These are phyloP conservation scores for Fregetta grallaria DNA, from an alignment of 2,113 vertebrate genomes.

Conservation along the genomic window DNA sequence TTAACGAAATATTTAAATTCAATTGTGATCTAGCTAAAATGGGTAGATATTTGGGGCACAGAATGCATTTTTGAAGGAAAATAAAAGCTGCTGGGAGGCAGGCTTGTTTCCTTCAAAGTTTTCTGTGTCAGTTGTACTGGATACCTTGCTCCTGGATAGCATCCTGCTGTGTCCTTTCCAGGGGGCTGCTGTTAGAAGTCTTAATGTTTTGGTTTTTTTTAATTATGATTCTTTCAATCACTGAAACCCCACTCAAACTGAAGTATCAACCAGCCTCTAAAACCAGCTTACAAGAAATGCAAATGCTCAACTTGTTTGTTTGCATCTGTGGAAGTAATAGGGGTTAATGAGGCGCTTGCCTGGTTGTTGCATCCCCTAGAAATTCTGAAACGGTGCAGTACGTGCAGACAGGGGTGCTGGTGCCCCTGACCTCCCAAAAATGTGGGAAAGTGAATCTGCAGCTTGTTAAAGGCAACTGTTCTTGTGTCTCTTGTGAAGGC, in stretches of 20 bases:
- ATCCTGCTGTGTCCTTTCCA: neutral
- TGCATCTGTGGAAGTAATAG: neutral
- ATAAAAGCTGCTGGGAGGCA: neutral
- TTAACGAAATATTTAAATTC: neutral
- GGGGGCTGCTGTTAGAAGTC: neutral
- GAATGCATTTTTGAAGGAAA: neutral
- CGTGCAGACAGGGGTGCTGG: no score
- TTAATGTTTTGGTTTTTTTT: neutral
- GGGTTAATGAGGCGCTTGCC: neutral
- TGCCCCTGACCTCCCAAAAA: neutral
- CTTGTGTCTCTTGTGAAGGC: conserved; percentile 73
- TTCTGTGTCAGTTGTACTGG: neutral
- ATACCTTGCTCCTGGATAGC: neutral
- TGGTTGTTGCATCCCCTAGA: neutral
- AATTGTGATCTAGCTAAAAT: neutral
- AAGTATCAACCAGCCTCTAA: neutral
- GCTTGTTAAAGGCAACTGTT: neutral
- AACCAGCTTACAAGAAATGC: neutral
- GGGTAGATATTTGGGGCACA: neutral
- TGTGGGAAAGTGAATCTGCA: neutral
- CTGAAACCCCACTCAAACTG: neutral
- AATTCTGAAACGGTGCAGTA: accelerated
- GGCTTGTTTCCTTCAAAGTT: neutral
- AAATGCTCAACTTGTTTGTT: neutral
- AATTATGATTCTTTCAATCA: neutral